Evolutionary conservation across 2,113 vertebrate species (phyloP).

Genomic region (Rhynchomys soricoides): DNA sequence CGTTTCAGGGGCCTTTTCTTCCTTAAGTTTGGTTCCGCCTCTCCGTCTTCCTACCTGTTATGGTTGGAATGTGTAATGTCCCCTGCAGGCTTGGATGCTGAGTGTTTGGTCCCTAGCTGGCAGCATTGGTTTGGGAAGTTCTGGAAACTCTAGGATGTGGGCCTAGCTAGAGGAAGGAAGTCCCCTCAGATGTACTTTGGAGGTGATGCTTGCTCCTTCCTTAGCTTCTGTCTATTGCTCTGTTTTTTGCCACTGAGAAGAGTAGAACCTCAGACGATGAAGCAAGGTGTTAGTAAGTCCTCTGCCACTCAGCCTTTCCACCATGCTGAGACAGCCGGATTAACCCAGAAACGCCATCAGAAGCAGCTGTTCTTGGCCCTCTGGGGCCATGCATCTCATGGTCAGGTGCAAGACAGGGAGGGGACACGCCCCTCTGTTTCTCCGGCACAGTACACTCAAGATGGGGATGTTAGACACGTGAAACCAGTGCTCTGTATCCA

Average conservation of each 20-base stretch:
- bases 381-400: not conserved
- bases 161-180: not conserved
- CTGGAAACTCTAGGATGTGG: not conserved
- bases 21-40: not conserved
- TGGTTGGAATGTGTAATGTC: not conserved
- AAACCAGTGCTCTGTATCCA: fast-evolving
- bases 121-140: not conserved
- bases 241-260: not conserved
- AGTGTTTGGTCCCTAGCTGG: not conserved
- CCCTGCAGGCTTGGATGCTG: not conserved
- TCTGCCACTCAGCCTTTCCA: not conserved
- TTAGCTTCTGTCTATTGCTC: fast-evolving
- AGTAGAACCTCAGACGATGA: not conserved
- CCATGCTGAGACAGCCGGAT: not conserved
- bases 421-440: not conserved
- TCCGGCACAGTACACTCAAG: not conserved
- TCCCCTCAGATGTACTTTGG: not conserved
- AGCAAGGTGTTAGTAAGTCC: not conserved
- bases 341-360: not conserved
- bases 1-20: not conserved
- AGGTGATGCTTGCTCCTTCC: not conserved
- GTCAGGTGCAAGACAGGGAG: fast-evolving
- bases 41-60: not conserved
- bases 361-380: not conserved
- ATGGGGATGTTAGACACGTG: not conserved